Conservation (phyloP, 2,888 invertebrate genomes). For the Melanargia galathea region DNA sequence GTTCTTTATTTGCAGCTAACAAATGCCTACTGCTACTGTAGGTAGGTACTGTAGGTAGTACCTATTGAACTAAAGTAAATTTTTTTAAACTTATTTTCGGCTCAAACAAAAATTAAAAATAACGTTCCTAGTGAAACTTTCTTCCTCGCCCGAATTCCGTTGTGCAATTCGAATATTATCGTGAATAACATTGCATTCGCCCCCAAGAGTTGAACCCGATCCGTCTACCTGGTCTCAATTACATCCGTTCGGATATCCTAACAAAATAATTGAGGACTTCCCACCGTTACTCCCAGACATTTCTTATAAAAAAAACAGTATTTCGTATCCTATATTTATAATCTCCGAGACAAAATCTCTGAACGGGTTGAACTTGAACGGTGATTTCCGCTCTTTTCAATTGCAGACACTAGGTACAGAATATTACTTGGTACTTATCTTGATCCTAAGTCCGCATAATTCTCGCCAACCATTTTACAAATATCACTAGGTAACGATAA, state of each 20-base stretch:
- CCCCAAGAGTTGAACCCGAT: constrained; percentile 39
- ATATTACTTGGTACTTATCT: constrained; percentile 26
- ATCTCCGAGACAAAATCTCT: constrained; percentile 61
- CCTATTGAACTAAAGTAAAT: too few species aligned
- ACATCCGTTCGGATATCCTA: constrained; percentile 73
- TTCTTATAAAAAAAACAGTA: constrained; percentile 53
- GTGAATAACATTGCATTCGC: constrained; percentile 27
- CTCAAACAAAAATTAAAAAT: too few species aligned
- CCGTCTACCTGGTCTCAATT: constrained; percentile 63
- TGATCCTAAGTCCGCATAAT: constrained; percentile 24
- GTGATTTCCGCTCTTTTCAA: constrained; percentile 64
- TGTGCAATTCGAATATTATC: constrained; percentile 28
- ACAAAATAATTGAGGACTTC: constrained; percentile 72
- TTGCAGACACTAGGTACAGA: constrained; percentile 21
- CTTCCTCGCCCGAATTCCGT: constrained; percentile 9
- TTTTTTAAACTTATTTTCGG: too few species aligned
- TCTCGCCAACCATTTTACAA: constrained; percentile 13
- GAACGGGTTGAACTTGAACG: constrained; percentile 65
- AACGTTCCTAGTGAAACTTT: constrained; percentile 1
- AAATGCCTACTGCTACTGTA: too few species aligned
- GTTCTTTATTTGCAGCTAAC: too few species aligned
- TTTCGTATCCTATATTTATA: constrained; percentile 65
- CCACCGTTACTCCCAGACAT: constrained; percentile 66
- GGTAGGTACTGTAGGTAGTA: too few species aligned
- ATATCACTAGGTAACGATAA: constrained; percentile 2